phyloP scores from a whole-genome alignment of 2,888 invertebrate genomes.

The Hirtodrosophila alboralis region DNA sequence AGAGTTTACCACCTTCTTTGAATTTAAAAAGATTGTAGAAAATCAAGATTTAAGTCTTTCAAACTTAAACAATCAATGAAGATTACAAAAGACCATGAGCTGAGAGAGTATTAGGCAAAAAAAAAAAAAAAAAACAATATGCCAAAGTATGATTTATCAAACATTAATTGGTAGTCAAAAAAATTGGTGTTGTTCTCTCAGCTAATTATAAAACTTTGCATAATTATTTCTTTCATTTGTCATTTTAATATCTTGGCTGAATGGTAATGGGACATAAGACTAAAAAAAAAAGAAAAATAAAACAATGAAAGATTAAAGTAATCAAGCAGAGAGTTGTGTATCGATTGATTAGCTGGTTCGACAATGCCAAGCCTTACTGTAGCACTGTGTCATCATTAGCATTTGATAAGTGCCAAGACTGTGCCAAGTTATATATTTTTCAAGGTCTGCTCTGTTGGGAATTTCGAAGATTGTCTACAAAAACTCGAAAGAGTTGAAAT shows the following conservation, averaged over 20 bases:
- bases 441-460: conserved; percentile 51
- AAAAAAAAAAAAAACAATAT: no score
- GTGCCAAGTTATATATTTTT: conserved; percentile 30
- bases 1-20: no score
- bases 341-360: background rate
- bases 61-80: background rate
- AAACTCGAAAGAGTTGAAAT: no score
- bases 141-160: background rate
- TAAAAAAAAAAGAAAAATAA: no score
- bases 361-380: conserved; percentile 19
- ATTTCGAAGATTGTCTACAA: conserved; percentile 15
- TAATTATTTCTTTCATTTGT: conserved; percentile 28
- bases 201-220: conserved; percentile 11
- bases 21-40: background rate
- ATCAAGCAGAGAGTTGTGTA: conserved; percentile 1
- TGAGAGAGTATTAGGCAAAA: background rate
- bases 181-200: background rate
- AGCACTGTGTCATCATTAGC: conserved; percentile 3
- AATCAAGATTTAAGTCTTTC: background rate
- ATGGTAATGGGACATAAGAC: conserved; percentile 4
- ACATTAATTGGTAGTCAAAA: background rate
- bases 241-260: conserved; percentile 8
- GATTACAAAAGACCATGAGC: no score
- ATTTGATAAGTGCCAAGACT: conserved; percentile 8
- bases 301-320: background rate